These are phyloP conservation scores for Drosophila tristis DNA, from an alignment of 1,140 invertebrate genomes.

Conservation along the genomic window DNA sequence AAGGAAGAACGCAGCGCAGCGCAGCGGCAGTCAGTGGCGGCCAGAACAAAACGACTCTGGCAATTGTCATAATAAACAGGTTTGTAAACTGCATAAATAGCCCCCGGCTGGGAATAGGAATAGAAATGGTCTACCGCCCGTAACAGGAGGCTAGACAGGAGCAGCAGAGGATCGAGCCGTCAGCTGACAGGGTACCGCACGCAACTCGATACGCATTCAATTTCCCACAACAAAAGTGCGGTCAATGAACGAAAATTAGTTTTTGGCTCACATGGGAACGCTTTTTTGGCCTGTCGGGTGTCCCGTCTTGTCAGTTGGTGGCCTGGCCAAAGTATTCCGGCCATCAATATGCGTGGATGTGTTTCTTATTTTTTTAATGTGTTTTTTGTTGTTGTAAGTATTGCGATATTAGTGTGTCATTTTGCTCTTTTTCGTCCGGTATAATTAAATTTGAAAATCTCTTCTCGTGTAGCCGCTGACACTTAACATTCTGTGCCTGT, in stretches of 20 bases:
- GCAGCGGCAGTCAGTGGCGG: slow-evolving; percentile 8
- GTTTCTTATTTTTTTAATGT: slow-evolving; percentile 58
- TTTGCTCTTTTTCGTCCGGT: background rate
- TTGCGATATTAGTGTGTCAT: slow-evolving; percentile 29
- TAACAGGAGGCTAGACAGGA: no score
- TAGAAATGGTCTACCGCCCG: no score
- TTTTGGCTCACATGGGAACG: slow-evolving; percentile 25
- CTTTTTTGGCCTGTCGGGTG: background rate
- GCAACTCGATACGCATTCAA: slow-evolving; percentile 43
- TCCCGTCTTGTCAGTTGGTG: slow-evolving; percentile 24
- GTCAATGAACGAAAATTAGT: slow-evolving; percentile 52
- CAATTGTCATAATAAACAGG: slow-evolving; percentile 33
- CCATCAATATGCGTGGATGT: slow-evolving; percentile 50
- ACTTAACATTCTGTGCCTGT: slow-evolving; percentile 78
- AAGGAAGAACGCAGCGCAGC: slow-evolving; percentile 25
- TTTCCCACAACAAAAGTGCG: background rate
- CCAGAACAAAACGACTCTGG: slow-evolving; percentile 4
- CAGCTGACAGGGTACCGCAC: background rate
- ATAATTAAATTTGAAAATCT: slow-evolving; percentile 69
- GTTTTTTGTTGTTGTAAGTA: slow-evolving; percentile 30
- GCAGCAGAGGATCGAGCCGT: no score
- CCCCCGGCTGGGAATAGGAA: background rate
- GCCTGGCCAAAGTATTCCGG: slow-evolving; percentile 21
- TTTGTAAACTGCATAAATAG: slow-evolving; percentile 5
- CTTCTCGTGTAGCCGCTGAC: slow-evolving; percentile 66